These are phyloP conservation scores for Redunca redunca DNA, from an alignment of 2,113 vertebrate species.

Conservation along the genomic window DNA sequence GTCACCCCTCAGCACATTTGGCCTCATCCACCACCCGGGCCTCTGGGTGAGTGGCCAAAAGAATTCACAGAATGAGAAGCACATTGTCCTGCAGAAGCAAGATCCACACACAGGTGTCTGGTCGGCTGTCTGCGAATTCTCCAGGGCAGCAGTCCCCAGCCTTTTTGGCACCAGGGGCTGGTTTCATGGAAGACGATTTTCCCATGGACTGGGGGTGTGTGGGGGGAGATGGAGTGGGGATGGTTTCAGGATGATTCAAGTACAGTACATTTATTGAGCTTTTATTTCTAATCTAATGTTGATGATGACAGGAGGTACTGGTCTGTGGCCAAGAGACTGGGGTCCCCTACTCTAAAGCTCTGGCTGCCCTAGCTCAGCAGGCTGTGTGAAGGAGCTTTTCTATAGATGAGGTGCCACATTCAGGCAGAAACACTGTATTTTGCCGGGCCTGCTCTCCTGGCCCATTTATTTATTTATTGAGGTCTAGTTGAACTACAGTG, in stretches of 20 bases:
- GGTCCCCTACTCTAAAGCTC: neutral
- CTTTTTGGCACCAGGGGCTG: neutral
- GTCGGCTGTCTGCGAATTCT: neutral
- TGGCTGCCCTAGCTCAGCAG: neutral
- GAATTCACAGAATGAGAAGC: neutral
- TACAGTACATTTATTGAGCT: neutral
- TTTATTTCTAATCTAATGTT: neutral
- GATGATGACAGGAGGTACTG: neutral
- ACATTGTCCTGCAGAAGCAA: no score
- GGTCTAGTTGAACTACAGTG: neutral
- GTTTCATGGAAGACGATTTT: neutral
- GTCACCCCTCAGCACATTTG: rapidly evolving
- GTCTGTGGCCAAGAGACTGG: neutral
- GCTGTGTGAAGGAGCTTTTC: neutral
- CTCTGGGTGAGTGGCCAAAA: neutral
- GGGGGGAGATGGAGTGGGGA: neutral
- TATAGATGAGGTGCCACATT: rapidly evolving
- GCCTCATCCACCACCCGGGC: neutral
- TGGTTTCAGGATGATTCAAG: neutral
- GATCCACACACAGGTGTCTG: no score
- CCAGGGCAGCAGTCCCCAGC: neutral
- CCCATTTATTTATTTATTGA: neutral
- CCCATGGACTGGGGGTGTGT: neutral
- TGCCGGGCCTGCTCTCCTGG: neutral
- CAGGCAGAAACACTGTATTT: neutral